These are phyloP conservation scores for Pantala flavescens DNA, from an alignment of 1,140 invertebrate species.

Conservation along the genomic window DNA sequence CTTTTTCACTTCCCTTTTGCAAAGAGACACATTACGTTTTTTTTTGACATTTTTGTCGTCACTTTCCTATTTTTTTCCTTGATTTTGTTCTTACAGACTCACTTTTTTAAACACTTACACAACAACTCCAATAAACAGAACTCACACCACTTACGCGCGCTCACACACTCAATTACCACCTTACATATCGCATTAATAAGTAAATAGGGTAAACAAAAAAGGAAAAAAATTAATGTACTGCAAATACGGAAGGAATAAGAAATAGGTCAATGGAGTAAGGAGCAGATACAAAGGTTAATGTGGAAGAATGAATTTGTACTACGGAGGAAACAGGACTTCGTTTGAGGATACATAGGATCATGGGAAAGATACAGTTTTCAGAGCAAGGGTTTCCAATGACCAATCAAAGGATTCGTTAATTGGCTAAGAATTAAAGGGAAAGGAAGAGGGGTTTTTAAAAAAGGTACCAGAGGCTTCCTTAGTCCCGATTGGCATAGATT, in stretches of 20 bases:
- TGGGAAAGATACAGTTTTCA: background rate
- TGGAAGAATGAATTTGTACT: constrained; percentile 1
- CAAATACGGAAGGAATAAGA: background rate
- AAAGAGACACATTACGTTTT: background rate
- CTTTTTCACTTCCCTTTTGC: background rate
- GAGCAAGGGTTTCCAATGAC: background rate
- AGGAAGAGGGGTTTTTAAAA: background rate
- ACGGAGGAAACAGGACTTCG: background rate
- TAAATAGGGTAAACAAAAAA: constrained; percentile 5
- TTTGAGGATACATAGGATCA: background rate
- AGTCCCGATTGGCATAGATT: constrained; percentile 1
- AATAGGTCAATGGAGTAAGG: background rate
- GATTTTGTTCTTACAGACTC: background rate
- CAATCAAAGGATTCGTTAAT: too few relatives aligned
- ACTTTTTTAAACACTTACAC: constrained; percentile 3
- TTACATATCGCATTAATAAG: background rate
- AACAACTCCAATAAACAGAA: background rate
- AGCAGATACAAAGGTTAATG: background rate
- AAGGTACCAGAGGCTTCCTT: background rate
- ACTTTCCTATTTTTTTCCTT: constrained; percentile 10
- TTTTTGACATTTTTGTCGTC: background rate
- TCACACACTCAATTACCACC: background rate
- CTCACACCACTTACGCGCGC: background rate
- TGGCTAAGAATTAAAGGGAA: too few relatives aligned
- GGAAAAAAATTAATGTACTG: background rate